Conservation (phyloP, 2,113 vertebrate genomes). For the Gallinago paraguaiae region DNA sequence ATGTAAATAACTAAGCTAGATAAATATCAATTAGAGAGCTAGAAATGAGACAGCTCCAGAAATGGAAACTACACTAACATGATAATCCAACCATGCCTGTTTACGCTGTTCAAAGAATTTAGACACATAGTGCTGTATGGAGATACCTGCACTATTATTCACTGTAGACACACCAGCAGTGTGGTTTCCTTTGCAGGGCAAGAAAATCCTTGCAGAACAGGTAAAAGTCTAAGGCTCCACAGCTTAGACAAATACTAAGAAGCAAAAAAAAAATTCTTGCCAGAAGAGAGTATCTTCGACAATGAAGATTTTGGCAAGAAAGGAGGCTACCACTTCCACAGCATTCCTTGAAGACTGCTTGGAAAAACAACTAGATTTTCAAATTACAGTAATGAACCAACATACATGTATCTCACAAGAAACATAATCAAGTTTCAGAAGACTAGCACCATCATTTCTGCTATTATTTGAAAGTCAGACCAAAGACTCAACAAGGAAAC, state of each 20-base stretch:
- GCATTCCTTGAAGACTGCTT: not conserved
- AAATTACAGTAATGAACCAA: not conserved
- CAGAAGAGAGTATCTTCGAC: not conserved
- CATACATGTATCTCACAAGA: not conserved
- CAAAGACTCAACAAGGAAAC: not conserved
- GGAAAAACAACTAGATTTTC: not conserved
- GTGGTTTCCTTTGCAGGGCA: not conserved
- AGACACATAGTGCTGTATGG: not conserved
- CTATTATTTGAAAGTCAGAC: not conserved
- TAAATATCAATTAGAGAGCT: not conserved
- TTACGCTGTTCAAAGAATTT: not conserved
- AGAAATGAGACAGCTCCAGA: not conserved
- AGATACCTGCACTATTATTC: not conserved
- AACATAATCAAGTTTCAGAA: not conserved
- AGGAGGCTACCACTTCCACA: not conserved
- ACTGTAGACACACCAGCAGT: not conserved
- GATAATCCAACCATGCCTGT: slow-evolving; percentile 24
- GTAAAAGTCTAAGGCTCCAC: not conserved
- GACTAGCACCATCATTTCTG: not conserved
- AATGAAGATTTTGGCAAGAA: not conserved
- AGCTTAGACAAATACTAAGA: not conserved
- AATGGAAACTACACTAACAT: slow-evolving; percentile 31
- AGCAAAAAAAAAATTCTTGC: not conserved
- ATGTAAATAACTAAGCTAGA: slow-evolving; percentile 18
- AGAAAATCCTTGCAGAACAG: not conserved